phyloP scores from a whole-genome alignment of 2,797 vertebrate genomes.

The Gadopsis bispinosus region DNA sequence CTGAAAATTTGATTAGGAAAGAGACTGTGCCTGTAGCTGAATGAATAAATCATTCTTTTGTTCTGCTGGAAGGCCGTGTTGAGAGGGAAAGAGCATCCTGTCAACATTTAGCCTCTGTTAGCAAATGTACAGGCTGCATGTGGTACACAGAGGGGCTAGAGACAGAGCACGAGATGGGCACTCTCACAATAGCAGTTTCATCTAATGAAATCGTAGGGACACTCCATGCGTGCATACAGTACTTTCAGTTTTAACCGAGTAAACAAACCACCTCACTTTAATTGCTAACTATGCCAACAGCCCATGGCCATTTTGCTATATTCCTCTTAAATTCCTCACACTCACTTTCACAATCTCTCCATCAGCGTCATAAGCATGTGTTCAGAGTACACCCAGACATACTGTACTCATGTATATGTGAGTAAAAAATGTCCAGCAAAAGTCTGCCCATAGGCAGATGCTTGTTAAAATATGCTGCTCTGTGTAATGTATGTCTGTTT shows the following conservation, averaged over 20 bases:
- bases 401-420: conserved; percentile 30
- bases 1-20: conserved; percentile 82
- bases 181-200: background rate
- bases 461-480: conserved; percentile 47
- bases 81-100: conserved; percentile 66
- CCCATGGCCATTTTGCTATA: conserved; percentile 49
- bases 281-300: conserved; percentile 52
- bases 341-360: conserved; percentile 18
- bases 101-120: conserved; percentile 77
- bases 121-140: conserved; percentile 58
- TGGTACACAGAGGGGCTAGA: conserved; percentile 42
- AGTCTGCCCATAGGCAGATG: conserved; percentile 36
- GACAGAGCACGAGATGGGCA: background rate
- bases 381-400: conserved; percentile 38
- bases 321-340: conserved; percentile 40
- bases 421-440: conserved; percentile 53
- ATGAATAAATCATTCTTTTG: conserved; percentile 83
- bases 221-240: conserved; percentile 15
- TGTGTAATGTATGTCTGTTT: conserved; percentile 51
- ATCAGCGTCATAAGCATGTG: conserved; percentile 31
- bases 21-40: conserved; percentile 72
- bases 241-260: conserved; percentile 33
- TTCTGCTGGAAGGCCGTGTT: conserved; percentile 69
- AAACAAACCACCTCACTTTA: conserved; percentile 60
- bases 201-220: background rate